These are phyloP conservation scores for Phycodurus eques DNA, from an alignment of 2,113 vertebrate genomes.

Conservation along the genomic window DNA sequence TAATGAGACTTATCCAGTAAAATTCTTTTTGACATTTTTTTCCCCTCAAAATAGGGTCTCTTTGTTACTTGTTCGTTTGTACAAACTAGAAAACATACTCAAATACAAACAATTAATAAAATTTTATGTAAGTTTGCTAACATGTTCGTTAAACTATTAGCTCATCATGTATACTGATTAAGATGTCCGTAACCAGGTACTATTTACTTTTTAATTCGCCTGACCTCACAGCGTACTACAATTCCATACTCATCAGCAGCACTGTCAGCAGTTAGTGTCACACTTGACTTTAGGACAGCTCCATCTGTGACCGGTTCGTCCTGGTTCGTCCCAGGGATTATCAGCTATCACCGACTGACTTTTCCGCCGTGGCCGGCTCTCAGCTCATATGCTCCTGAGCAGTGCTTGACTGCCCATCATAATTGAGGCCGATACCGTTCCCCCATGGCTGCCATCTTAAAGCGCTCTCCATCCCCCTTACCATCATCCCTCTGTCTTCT, in stretches of 20 bases:
- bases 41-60: no score
- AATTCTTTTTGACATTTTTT: no score
- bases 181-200: not conserved
- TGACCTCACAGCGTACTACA: not conserved
- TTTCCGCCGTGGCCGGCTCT: slow-evolving; percentile 49
- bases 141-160: no score
- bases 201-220: not conserved
- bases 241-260: slow-evolving; percentile 10
- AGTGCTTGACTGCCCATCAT: slow-evolving; percentile 68
- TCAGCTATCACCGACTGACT: slow-evolving; percentile 63
- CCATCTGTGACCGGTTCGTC: slow-evolving; percentile 54
- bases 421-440: slow-evolving; percentile 71
- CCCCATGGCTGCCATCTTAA: slow-evolving; percentile 59
- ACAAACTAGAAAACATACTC: no score
- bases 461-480: not conserved
- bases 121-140: no score
- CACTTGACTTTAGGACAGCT: slow-evolving; percentile 46
- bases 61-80: no score
- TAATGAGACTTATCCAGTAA: no score
- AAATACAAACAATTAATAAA: no score
- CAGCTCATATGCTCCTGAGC: slow-evolving; percentile 65
- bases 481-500: slow-evolving; percentile 27
- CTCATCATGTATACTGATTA: not conserved
- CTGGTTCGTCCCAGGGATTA: slow-evolving; percentile 59
- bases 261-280: slow-evolving; percentile 24